phyloP scores from a whole-genome alignment of 2,113 vertebrate species.

The Hippotragus niger region DNA sequence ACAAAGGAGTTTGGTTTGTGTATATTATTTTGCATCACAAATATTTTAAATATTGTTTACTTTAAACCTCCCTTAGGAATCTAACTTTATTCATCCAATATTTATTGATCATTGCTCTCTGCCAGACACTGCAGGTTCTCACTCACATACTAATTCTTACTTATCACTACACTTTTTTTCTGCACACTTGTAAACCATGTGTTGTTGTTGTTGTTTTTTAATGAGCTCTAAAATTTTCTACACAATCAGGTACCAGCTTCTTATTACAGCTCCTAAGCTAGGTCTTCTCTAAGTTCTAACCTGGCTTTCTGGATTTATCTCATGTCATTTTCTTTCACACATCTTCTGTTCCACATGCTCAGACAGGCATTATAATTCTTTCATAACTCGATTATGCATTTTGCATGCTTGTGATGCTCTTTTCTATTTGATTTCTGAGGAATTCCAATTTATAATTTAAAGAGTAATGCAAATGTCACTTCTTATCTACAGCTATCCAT shows the following conservation, averaged over 20 bases:
- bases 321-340: neutral
- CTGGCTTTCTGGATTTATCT: neutral
- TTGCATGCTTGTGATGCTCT: neutral
- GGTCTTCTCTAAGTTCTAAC: neutral
- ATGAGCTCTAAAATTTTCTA: neutral
- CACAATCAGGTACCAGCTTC: neutral
- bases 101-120: neutral
- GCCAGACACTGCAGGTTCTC: neutral
- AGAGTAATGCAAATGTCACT: slow-evolving; percentile 23
- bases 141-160: neutral
- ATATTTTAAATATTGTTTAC: neutral
- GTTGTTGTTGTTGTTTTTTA: neutral
- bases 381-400: neutral
- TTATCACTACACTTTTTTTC: neutral
- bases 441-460: slow-evolving; percentile 6
- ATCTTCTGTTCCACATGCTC: neutral
- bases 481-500: neutral
- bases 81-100: neutral
- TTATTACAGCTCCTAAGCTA: neutral
- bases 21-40: neutral
- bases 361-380: neutral
- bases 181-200: neutral
- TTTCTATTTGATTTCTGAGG: neutral
- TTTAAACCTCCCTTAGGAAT: neutral
- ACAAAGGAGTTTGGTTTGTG: neutral